Conservation (phyloP, 2,113 vertebrate genomes). For the Pao palembangensis region DNA sequence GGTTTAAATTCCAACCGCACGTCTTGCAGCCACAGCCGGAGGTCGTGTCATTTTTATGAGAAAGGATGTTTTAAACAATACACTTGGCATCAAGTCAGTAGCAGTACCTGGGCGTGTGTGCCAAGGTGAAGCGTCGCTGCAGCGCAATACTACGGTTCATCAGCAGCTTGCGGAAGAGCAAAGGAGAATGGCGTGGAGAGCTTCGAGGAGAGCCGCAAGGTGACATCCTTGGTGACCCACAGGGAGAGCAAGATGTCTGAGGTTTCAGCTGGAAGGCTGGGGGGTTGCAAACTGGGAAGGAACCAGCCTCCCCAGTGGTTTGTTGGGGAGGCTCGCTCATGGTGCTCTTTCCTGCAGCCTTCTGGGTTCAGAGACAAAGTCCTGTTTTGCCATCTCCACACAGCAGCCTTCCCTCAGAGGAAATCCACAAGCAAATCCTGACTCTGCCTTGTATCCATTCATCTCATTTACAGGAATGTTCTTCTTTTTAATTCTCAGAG, state of each 20-base stretch:
- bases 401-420: constrained; percentile 6
- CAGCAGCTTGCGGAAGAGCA: constrained; percentile 82
- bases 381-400: constrained; percentile 39
- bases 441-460: not conserved
- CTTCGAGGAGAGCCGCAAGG: constrained; percentile 70
- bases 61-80: not conserved
- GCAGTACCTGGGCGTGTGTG: constrained; percentile 86
- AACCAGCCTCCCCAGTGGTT: constrained; percentile 25
- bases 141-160: constrained; percentile 80
- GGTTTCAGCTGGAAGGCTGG: constrained; percentile 51
- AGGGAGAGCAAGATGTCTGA: constrained; percentile 63
- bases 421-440: not conserved
- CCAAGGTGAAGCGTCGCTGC: constrained; percentile 88
- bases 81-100: not conserved
- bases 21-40: no score
- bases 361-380: constrained; percentile 18
- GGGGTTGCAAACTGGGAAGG: constrained; percentile 29
- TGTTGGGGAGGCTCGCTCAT: constrained; percentile 53
- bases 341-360: constrained; percentile 1
- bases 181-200: constrained; percentile 76
- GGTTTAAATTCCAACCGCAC: no score
- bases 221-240: constrained; percentile 71
- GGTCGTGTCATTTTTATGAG: no score
- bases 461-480: not conserved
- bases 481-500: no score